Base-by-base conservation (phyloP, 92 coral and sea anemone genomes). In the Palythoa grandis region DNA sequence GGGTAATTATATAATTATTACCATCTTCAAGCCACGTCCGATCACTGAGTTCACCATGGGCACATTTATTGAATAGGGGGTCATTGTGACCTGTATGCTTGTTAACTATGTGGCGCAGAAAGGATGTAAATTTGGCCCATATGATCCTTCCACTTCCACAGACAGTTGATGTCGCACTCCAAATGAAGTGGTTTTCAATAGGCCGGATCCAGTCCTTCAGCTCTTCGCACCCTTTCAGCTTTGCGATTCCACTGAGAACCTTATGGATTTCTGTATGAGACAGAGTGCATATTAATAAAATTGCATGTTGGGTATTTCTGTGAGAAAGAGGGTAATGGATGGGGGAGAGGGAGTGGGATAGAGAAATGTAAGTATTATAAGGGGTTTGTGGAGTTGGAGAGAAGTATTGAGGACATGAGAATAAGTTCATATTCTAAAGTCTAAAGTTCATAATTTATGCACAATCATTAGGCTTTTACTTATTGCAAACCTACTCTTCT, bases 121-220 rank as follows among this genome's bases (percentile, higher is more conserved):
- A 92, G n/a, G 95, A 92, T 23, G 78, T 79, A 23, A 89, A 92
- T 56, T 89, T 92, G 11, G 95, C 92, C 95, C 87, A 89, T 13
- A 92, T 92, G 56, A 89, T 84, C 52, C 78, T 11, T 38, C 94
- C 94, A 86, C 68, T 91, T 74, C 92, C 94, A 88, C 87, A 58
- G 74, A 86, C 65, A 52, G 92, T 91, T 50, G 92, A 78, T 20
- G 90, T 88, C 11, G 90, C 94, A 67, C 90, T 88, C 94, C 94
- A 91, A 56, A 89, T 79, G 43, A 91, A 83, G 68, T 91, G 92
- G 89, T 88, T 88, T 54, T 83, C 91, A 79, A 91, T 88, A 11
- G 93, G 88, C 70, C 85, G 60, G 5, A 91, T 86, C 91, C 91
- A 91, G 75, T 82, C 73, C 14, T 72, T 79, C 50, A 91, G 61